These are phyloP conservation scores for Petrocephalus sullivani DNA, from an alignment of 2,797 vertebrate genomes.

Conservation along the genomic window DNA sequence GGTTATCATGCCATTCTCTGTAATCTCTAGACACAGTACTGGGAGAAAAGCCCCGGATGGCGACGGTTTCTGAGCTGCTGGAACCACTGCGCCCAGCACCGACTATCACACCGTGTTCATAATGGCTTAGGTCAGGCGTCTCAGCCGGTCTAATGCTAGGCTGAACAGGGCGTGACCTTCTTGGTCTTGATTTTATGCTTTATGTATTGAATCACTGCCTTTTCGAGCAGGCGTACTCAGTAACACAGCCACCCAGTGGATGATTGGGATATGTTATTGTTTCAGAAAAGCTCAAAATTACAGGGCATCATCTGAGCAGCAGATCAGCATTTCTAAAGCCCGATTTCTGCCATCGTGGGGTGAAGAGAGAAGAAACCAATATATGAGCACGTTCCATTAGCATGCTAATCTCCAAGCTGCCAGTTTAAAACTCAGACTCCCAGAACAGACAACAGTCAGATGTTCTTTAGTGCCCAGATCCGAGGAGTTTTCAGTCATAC, in stretches of 20 bases:
- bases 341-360: constrained; percentile 3
- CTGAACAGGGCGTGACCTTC: background rate
- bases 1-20: background rate
- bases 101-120: background rate
- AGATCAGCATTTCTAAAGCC: background rate
- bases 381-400: constrained; percentile 28
- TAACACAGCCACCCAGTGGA: background rate
- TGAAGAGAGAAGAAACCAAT: constrained; percentile 19
- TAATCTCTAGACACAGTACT: background rate
- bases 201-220: background rate
- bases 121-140: background rate
- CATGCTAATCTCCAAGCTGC: constrained; percentile 42
- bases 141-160: background rate
- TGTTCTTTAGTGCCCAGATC: constrained; percentile 47
- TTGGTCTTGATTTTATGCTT: background rate
- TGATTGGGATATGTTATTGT: background rate
- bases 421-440: constrained; percentile 28
- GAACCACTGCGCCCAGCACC: background rate
- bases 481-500: constrained; percentile 45
- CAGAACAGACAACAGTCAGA: constrained; percentile 46
- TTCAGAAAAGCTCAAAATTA: background rate
- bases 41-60: background rate
- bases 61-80: background rate
- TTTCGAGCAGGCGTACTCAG: background rate
- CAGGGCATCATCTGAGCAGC: background rate